Evolutionary conservation across 2,797 vertebrate species (phyloP), one percentile per base, ranked within the genome.

Genomic region (Sebastolobus altivelis): DNA sequence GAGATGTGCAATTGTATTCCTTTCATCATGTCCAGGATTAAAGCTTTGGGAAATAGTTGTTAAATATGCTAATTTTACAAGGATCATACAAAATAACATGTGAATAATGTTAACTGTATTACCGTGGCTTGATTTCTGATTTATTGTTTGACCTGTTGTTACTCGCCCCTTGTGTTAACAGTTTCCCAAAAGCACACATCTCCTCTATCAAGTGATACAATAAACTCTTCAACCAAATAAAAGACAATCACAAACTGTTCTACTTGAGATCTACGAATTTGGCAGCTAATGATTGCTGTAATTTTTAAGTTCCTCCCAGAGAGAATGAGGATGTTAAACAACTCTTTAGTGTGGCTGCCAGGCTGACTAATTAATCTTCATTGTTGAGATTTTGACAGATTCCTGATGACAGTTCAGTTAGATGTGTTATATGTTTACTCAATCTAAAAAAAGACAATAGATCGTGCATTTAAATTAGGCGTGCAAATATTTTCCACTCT

Each of bases 271-370:
- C 5, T 3, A 33, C 12, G 35, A 3, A 22, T 33, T 2, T 37
- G 6, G 18, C 33, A 73, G 5, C 4, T 5, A 11, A 40, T 29
- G 9, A 27, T 9, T 16, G 31, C 22, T 73, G 27, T 38, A 43
- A 7, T 46, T 27, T n/a, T 18, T 29, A 65, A 27, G 31, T 38
- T 29, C 67, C 49, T 33, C n/a, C 43, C 49, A n/a, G 37, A 72
- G 33, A 69, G 56, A 89, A 90, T 66, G 68, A 82, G 84, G 89
- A 91, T 88, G 73, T 89, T 84, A 89, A 89, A 88, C 72, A 37
- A n/a, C 2, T 38, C 22, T 60, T 25, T 12, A 61, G 49, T 8
- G 13, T 54, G 16, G 20, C 49, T 55, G 16, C 18, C 58, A 35
- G 62, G 27, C 25, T 31, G 37, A 55, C n/a, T 22, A 49, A 18